Base-by-base conservation (phyloP, 2,888 invertebrate species). In the Halictus quadricinctus region DNA sequence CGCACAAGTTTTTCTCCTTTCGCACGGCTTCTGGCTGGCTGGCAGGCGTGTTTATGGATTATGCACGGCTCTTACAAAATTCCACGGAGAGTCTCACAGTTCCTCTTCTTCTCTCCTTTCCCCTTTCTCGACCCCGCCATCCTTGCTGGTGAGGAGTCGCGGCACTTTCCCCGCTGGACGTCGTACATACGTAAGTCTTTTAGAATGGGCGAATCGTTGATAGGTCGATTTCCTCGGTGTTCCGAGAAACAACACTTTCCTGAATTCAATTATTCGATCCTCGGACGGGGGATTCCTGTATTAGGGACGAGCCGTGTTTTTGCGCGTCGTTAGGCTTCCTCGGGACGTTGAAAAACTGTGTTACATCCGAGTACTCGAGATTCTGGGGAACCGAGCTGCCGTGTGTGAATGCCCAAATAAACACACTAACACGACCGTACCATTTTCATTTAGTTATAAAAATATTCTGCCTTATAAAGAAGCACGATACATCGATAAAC, bases 61-160 rank as follows among this genome's bases (percentile, higher is more conserved):
- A 92, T 89, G 88, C 83, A 86, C 88, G 69, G 70, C 80, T 90
- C 88, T 92, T 93, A 91, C 92, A 92, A 92, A 92, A 93, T 91
- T 91, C 84, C 89, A 81, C 88, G 77, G 87, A 87, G 87, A 90
- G 83, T 93, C 91, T 91, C 93, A 93, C 93, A 93, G 89, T 92
- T 89, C 87, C 88, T 81, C 81, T 76, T 83, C 88, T 76, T 86
- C 87, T 86, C 82, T 79, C 75, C 76, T 79, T 76, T 80, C 82
- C 84, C 79, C 75, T 78, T 80, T 80, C 81, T 72, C 85, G 84
- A 69, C 84, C 83, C 76, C 88, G 84, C 84, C 76, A 66, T 86
- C 76, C 58, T 72, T 76, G 80, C 72, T 72, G 88, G 76, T 86
- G 87, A 84, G 88, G 85, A 85, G 79, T 76, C 86, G 79, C 86